Evolutionary conservation across 2,888 invertebrate species (phyloP), one percentile per base, ranked within the genome.

Genomic region (Macrophya alboannulata): DNA sequence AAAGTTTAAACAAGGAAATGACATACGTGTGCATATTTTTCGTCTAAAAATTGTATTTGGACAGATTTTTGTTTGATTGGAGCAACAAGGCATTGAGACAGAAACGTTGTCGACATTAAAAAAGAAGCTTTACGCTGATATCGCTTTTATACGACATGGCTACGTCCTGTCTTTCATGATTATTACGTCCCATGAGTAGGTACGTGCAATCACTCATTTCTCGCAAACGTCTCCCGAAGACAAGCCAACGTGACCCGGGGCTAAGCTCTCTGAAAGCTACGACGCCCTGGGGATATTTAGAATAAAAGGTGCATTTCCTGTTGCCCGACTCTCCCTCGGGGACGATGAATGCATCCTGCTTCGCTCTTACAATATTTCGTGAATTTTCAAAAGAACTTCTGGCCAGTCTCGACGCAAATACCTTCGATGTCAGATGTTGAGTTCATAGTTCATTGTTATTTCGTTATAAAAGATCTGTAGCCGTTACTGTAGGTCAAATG

Each of bases 251-350:
- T 43, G 62, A 81, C 81, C 62, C 21, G 62, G 9, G 81, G 81
- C 81, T 81, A 81, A 51, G 62, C 81, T 81, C 43, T 81, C 59
- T 62, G 81, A 81, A 81, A 81, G 62, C 81, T 59, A 81, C 62
- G 81, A 81, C 59, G 25, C 81, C 81, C 62, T 43, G 62, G 81
- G 81, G 81, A 81, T 62, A 62, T n/a, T 81, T 81, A 81, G 62
- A 81, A 81, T 81, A 81, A 81, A 81, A 81, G 40, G 81, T 81
- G 81, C 59, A 81, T 62, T 62, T 81, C 81, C 62, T 62, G 81
- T 81, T 62, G 62, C 81, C 62, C 81, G 43, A 81, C 40, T 81
- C 21, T 48, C 77, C 43, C 59, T 62, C 43, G 62, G 43, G 62
- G 21, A 81, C 81, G 62, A 81, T 77, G 55, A 55, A 77, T 77